Base-by-base conservation (phyloP, 2,113 vertebrate species). In the Tupaia tana region DNA sequence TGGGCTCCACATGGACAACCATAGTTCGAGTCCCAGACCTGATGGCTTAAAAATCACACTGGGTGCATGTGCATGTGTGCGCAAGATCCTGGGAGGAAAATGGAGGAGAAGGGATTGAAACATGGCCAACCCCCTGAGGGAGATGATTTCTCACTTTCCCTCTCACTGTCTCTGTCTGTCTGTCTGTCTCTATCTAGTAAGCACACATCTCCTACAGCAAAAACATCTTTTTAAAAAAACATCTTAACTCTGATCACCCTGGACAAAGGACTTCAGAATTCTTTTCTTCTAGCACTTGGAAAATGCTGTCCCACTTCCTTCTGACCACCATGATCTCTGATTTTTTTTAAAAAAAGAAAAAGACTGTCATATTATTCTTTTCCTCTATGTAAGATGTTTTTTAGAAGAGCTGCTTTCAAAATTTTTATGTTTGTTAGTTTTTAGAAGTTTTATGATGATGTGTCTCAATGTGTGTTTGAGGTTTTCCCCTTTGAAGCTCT, bases 371-470 rank as follows among this genome's bases (percentile, higher is more conserved):
- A 56, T 66, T 29, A 9, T 54, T 34, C 61, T 59, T 78, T 29
- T 7, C 54, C 19, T 12, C 11, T 12, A 7, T 67, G 18, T 84
- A 59, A 86, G 67, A 20, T 34, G 31, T 84, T 77, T 84, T 80
- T 86, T 69, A 70, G 92, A 75, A 63, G 67, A 22, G 24, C 22
- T 81, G 19, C 25, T 69, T 85, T 77, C 20, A 86, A 74, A 63
- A 52, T 91, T 75, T 75, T 75, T 74, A 31, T 67, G 73, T 70
- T 84, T 78, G 18, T 67, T 83, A 14, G 7, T 91, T 93, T 86
- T 86, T 70, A 64, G 34, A 63, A 52, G 9, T 64, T 82, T n/a
- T 24, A 43, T 63, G 63, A 10, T 73, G 9, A 31, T 75, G 3
- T 77, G 9, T 29, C 27, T 52, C 77, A 12, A 25, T 83, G 18